phyloP scores from a whole-genome alignment of 1,140 invertebrate species.

The Chrysopa pallens region DNA sequence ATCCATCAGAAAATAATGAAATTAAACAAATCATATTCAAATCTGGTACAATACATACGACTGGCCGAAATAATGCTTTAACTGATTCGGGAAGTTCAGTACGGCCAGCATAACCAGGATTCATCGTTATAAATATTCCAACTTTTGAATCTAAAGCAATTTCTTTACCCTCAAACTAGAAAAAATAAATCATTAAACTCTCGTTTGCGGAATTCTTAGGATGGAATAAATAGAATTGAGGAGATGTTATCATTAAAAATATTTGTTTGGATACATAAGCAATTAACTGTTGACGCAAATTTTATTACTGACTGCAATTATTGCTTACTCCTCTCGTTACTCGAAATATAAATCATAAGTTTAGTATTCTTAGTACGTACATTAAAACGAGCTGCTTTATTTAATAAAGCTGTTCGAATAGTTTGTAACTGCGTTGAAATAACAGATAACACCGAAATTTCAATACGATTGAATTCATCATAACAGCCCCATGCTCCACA shows the following conservation, averaged over 20 bases:
- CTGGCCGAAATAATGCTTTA: conserved; percentile 75
- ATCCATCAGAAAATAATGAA: conserved; percentile 81
- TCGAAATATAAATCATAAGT: too few relatives aligned
- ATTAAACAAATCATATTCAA: conserved; percentile 80
- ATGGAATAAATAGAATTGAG: too few relatives aligned
- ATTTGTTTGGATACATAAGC: too few relatives aligned
- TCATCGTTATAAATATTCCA: conserved; percentile 88
- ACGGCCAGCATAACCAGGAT: conserved; percentile 75
- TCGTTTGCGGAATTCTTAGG: too few relatives aligned
- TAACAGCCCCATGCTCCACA: conserved; percentile 82
- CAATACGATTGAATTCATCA: conserved; percentile 84
- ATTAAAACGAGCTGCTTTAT: conserved; percentile 51
- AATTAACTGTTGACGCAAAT: background rate
- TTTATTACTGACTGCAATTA: background rate
- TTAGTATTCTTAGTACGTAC: conserved; percentile 26
- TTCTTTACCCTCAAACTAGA: conserved; percentile 68
- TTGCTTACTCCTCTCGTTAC: background rate
- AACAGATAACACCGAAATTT: conserved; percentile 75
- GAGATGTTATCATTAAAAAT: too few relatives aligned
- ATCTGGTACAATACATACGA: conserved; percentile 78
- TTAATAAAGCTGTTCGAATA: conserved; percentile 63
- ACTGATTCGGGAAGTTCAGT: conserved; percentile 82
- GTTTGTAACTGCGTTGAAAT: conserved; percentile 82
- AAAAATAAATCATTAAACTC: conserved; percentile 5
- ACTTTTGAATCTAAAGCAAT: conserved; percentile 67